A percentile compares a stretch with the other conserved stretches of the same genome.
phyloP scores from a whole-genome alignment of 2,113 vertebrate genomes.

The Rhabdomys dilectus region DNA sequence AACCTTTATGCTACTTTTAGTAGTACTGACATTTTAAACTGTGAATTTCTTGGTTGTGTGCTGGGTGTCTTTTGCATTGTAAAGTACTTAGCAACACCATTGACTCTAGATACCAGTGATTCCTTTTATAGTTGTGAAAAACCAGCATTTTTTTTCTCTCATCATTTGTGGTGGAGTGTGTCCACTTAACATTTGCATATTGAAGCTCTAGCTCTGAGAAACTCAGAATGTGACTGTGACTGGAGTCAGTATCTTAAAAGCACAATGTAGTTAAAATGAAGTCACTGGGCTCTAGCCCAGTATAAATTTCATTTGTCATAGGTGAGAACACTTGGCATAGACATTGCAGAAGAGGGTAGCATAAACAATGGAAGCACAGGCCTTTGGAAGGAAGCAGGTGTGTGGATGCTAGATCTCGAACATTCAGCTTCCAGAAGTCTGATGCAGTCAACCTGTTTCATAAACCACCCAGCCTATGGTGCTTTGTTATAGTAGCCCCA shows the following conservation, averaged over 20 bases:
- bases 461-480: neutral
- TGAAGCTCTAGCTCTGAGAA: neutral
- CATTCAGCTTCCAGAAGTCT: neutral
- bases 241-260: slow-evolving; percentile 5
- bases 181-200: neutral
- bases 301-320: neutral
- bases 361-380: neutral
- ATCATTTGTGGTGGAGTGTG: neutral
- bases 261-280: neutral
- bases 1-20: neutral
- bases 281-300: neutral
- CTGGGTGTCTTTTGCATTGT: neutral
- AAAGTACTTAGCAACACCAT: neutral
- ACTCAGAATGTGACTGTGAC: neutral
- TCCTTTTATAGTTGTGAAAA: neutral
- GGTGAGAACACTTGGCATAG: neutral
- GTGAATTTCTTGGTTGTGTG: neutral
- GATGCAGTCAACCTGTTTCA: neutral
- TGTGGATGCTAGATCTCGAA: neutral
- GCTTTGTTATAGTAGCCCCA: neutral
- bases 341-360: neutral
- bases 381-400: neutral
- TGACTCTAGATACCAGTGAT: neutral
- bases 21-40: neutral
- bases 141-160: neutral